Base-by-base conservation (phyloP, 2,888 invertebrate genomes). In the Drosophila basisetae region DNA sequence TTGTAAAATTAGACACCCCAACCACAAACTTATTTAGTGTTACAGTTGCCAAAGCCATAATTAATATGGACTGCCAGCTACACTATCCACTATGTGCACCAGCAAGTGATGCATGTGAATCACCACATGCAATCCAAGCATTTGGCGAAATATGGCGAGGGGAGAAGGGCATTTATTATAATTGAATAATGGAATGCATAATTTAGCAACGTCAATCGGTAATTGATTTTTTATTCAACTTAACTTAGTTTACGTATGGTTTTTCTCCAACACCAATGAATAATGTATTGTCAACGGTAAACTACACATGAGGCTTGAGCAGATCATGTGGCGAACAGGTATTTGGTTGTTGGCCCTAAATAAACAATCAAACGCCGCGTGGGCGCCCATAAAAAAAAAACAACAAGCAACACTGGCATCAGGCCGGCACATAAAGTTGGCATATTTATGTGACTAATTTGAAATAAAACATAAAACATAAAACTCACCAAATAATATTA, bases 401-500 rank as follows among this genome's bases (percentile, higher is more conserved):
- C 22, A 39, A 18, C 16, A 39, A 39, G 13, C 22, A 22, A 18
- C 66, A 72, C 65, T 79, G 68, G 68, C 54, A 65, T 22, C 66
- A 41, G 54, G 58, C 70, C 66, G 58, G 66, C 18, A 76, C 89
- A 90, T 91, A 90, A 91, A 90, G 69, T 66, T 84, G 70, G 77
- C 78, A 82, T 86, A 89, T 88, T 88, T 91, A 91, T 90, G 87
- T 82, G 91, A 76, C 87, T 88, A 91, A 88, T 88, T 91, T 84
- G 83, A 90, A 77, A 91, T 84, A 72, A 89, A 83, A 85, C 80
- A 88, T 83, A 83, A 78, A 81, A 88, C 76, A 86, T 90, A 91
- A 88, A 91, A 90, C 89, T 89, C 78, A 89, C 88, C 88, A 91
- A 89, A 91, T 91, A 90, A 90, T 91, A 89, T 89, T 91, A 91